phyloP scores from a whole-genome alignment of 2,113 vertebrate genomes.

The Cichladusa arquata region DNA sequence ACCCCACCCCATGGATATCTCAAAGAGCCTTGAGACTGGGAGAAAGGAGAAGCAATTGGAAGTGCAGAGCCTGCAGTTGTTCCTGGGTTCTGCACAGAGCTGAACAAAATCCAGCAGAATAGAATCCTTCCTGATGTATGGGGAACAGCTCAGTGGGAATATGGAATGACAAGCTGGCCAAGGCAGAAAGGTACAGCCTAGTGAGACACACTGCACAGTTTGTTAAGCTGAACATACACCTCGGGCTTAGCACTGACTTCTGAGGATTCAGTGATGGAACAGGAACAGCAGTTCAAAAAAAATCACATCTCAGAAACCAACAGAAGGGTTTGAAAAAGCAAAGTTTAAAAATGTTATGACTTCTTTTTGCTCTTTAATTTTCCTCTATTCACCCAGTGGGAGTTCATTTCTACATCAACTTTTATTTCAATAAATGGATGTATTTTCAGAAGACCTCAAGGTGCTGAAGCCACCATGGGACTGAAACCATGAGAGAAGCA shows the following conservation, averaged over 20 bases:
- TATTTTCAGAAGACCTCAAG: not conserved
- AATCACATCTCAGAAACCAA: not conserved
- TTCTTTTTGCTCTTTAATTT: not conserved
- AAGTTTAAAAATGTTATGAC: not conserved
- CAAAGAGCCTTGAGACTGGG: not conserved
- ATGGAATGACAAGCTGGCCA: not conserved
- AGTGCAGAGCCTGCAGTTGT: accelerated
- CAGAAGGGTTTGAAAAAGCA: accelerated
- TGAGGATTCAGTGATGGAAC: not conserved
- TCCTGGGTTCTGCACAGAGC: not conserved
- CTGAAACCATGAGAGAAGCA: not conserved
- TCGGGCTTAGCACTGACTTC: not conserved
- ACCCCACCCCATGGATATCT: not conserved
- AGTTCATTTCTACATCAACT: not conserved
- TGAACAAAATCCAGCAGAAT: not conserved
- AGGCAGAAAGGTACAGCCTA: not conserved
- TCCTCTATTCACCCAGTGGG: not conserved
- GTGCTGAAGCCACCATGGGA: not conserved
- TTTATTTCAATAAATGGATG: not conserved
- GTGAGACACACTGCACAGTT: not conserved
- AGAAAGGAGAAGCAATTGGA: not conserved
- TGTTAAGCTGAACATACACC: not conserved
- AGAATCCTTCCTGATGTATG: not conserved
- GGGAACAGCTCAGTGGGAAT: not conserved
- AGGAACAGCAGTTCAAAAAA: not conserved